phyloP scores from a whole-genome alignment of 2,888 invertebrate species.

The Spialia ferax region DNA sequence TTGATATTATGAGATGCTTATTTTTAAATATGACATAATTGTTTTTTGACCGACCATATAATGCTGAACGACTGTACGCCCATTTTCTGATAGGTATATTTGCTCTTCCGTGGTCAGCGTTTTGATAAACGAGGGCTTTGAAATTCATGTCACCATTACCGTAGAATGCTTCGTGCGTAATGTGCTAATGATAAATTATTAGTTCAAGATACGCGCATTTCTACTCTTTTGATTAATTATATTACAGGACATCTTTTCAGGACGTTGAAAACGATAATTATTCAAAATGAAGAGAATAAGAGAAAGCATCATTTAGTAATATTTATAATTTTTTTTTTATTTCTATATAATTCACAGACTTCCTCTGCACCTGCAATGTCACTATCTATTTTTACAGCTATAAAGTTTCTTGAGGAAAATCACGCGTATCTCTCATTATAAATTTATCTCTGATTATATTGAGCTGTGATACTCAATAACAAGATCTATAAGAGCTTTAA shows the following conservation, averaged over 20 bases:
- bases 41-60: too few relatives aligned
- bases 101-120: background rate
- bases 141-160: slow-evolving; percentile 22
- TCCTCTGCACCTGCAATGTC: too few relatives aligned
- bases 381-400: too few relatives aligned
- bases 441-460: too few relatives aligned
- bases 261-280: background rate
- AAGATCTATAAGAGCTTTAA: slow-evolving; percentile 10
- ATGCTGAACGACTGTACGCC: too few relatives aligned
- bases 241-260: background rate
- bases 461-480: background rate
- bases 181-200: slow-evolving; percentile 20
- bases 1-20: too few relatives aligned
- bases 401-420: too few relatives aligned
- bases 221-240: slow-evolving; percentile 8
- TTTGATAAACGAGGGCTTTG: slow-evolving; percentile 29
- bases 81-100: background rate
- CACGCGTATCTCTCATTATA: too few relatives aligned
- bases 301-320: too few relatives aligned
- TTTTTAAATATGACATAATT: too few relatives aligned
- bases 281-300: background rate
- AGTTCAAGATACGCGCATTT: slow-evolving; percentile 2
- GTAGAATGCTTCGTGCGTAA: slow-evolving; percentile 8
- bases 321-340: too few relatives aligned
- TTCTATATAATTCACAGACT: too few relatives aligned